phyloP scores from a whole-genome alignment of 2,797 vertebrate genomes.

The Acridotheres tristis region DNA sequence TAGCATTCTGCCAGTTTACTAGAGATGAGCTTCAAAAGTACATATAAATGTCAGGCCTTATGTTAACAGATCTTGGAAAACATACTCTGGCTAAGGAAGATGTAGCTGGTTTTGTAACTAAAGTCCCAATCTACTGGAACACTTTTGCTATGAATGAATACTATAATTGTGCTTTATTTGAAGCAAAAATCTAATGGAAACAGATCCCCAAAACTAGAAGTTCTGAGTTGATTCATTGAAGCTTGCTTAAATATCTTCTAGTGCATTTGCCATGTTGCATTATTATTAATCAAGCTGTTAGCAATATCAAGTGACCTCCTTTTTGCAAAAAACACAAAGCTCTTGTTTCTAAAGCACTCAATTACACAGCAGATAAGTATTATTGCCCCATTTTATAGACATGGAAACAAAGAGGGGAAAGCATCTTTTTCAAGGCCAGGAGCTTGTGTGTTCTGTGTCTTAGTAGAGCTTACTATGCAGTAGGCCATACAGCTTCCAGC shows the following conservation, averaged over 20 bases:
- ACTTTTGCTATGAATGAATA: neutral
- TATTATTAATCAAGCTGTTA: slow-evolving; percentile 7
- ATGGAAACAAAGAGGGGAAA: neutral
- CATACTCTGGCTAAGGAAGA: neutral
- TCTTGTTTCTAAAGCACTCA: slow-evolving; percentile 10
- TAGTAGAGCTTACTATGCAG: neutral
- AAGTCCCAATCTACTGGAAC: neutral
- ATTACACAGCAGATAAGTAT: neutral
- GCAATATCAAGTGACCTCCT: neutral
- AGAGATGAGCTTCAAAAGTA: slow-evolving; percentile 5
- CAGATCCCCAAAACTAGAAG: slow-evolving; percentile 20
- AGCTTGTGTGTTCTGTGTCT: neutral
- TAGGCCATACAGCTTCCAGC: neutral
- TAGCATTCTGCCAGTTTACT: slow-evolving; percentile 1
- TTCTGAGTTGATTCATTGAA: slow-evolving; percentile 26
- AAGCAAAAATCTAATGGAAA: neutral
- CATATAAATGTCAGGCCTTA: neutral
- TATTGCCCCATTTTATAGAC: neutral
- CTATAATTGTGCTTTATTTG: neutral
- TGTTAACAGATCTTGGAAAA: neutral
- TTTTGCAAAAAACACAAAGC: neutral
- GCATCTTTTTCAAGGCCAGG: slow-evolving; percentile 2
- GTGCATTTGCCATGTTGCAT: neutral
- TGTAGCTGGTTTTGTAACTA: neutral
- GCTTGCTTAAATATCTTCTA: neutral